Evolutionary conservation across 2,113 vertebrate genomes (phyloP).

Genomic region (Dendrocopos noguchii): DNA sequence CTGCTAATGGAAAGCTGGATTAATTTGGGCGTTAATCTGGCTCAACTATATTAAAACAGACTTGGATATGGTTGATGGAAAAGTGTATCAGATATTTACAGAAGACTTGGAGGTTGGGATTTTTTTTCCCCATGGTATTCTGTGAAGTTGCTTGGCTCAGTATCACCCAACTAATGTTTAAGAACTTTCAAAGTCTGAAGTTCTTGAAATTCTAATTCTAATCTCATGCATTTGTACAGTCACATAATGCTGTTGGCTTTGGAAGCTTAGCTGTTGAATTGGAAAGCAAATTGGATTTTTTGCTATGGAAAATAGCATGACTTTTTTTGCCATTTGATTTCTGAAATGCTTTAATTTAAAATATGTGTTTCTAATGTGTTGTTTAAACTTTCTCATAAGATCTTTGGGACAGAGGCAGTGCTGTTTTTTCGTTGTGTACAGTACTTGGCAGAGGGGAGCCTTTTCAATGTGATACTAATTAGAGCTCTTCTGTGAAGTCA

Average conservation of each 20-base stretch:
- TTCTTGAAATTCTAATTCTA: conserved; percentile 14
- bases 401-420: background rate
- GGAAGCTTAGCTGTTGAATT: conserved; percentile 29
- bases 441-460: background rate
- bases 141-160: background rate
- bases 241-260: background rate
- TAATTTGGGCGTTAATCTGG: conserved; percentile 27
- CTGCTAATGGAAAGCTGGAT: conserved; percentile 41
- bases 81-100: conserved; percentile 10
- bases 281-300: conserved; percentile 14
- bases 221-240: background rate
- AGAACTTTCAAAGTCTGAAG: background rate
- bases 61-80: background rate
- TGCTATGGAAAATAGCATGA: conserved; percentile 32
- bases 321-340: conserved; percentile 24
- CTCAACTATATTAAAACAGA: conserved; percentile 19
- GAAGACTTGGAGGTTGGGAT: background rate
- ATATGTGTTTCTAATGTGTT: background rate
- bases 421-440: background rate
- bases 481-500: background rate
- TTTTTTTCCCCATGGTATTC: background rate
- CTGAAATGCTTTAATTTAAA: conserved; percentile 26
- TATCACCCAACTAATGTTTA: background rate
- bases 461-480: background rate
- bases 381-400: background rate